Evolutionary conservation across 2,888 invertebrate genomes (phyloP).

Genomic region (Eupithecia inturbata): DNA sequence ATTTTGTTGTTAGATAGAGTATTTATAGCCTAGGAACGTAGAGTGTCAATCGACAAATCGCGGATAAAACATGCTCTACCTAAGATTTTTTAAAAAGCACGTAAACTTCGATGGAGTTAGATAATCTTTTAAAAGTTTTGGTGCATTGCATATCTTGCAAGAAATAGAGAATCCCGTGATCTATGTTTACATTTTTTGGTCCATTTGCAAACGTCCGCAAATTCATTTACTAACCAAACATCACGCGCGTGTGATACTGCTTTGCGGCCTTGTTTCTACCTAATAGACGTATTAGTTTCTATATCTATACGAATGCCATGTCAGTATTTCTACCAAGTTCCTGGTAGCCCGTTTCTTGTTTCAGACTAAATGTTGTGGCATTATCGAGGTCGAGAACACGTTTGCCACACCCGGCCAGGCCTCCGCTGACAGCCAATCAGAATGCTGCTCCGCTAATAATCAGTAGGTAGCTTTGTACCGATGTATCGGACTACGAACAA

Average conservation of each 20-base stretch:
- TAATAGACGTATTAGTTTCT: not conserved
- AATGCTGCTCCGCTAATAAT: constrained; percentile 65
- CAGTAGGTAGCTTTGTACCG: constrained; percentile 60
- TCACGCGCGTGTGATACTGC: constrained; percentile 42
- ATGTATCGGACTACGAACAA: constrained; percentile 69
- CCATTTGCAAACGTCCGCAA: constrained; percentile 43
- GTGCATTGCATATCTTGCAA: constrained; percentile 3
- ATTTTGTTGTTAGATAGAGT: not conserved
- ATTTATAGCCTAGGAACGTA: not conserved
- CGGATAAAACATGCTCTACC: not conserved
- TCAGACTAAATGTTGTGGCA: constrained; percentile 52
- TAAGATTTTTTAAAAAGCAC: not conserved
- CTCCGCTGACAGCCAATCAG: constrained; percentile 73
- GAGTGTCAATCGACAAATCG: not conserved
- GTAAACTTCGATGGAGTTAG: not conserved
- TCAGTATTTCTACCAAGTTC: constrained; percentile 44
- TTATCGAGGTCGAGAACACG: constrained; percentile 64
- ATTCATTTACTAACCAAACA: constrained; percentile 47
- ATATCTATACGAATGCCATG: not conserved
- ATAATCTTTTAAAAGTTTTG: not conserved
- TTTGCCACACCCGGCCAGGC: constrained; percentile 81
- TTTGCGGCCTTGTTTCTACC: constrained; percentile 8
- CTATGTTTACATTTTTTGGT: constrained; percentile 29
- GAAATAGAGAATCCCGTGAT: constrained; percentile 32
- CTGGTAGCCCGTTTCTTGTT: constrained; percentile 56